Percentiles rank a stretch among this genome's conserved stretches.
Conservation (phyloP, 2,797 vertebrate species). For the Alcedo quadribrachys region DNA sequence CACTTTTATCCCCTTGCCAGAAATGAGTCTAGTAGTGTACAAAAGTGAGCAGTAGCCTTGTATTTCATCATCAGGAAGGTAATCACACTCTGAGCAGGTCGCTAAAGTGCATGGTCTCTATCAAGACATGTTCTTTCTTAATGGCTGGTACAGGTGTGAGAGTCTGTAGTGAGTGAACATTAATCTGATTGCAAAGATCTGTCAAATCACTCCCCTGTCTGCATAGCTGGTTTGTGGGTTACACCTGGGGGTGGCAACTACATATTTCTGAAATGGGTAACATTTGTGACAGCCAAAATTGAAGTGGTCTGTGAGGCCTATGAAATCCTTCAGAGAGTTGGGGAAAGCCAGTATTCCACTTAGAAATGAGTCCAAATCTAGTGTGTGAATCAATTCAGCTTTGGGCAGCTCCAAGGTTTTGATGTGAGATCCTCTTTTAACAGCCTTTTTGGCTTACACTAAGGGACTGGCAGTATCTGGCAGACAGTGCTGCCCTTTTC, state of each 20-base stretch:
- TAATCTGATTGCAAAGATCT: background rate
- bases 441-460: background rate
- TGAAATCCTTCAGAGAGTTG: background rate
- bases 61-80: background rate
- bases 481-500: slow-evolving; percentile 54
- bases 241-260: background rate
- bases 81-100: background rate
- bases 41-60: background rate
- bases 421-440: slow-evolving; percentile 40
- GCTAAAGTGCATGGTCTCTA: background rate
- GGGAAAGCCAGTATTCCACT: background rate
- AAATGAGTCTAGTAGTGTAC: background rate
- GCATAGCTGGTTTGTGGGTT: background rate
- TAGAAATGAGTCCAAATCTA: background rate
- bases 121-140: background rate
- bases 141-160: background rate
- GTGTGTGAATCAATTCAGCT: slow-evolving; percentile 27
- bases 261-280: background rate
- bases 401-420: background rate
- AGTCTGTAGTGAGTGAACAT: background rate
- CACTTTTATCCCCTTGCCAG: background rate
- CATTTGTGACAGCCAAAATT: background rate
- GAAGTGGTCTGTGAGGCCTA: background rate
- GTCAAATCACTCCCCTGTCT: background rate
- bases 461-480: background rate